A percentile compares a stretch with the other conserved stretches of the same genome.
These are phyloP conservation scores for Tenthredo notha DNA, from an alignment of 2,888 invertebrate species.

Conservation along the genomic window DNA sequence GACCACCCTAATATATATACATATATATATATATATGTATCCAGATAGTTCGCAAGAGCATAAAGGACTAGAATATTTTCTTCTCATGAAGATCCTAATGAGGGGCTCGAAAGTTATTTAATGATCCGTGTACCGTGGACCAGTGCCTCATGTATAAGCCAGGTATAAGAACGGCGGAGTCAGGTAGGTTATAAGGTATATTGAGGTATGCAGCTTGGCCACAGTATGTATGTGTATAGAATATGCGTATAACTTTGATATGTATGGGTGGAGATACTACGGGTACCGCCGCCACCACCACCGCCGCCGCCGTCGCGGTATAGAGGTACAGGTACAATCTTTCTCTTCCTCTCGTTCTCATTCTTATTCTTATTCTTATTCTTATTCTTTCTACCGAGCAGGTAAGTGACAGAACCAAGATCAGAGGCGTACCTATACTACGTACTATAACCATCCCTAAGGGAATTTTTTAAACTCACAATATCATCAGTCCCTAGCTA, in stretches of 20 bases:
- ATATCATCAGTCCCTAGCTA: neutral
- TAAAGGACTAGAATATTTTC: slow-evolving; percentile 60
- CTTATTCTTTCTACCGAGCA: slow-evolving; percentile 13
- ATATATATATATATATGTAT: neutral
- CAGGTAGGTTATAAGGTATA: slow-evolving; percentile 17
- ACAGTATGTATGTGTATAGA: neutral
- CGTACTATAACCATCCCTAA: neutral
- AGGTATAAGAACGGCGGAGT: slow-evolving; percentile 43
- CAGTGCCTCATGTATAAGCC: slow-evolving; percentile 43
- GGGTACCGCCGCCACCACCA: neutral
- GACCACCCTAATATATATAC: no score
- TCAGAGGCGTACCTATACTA: neutral
- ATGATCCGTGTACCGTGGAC: slow-evolving; percentile 66
- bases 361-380: slow-evolving; percentile 54
- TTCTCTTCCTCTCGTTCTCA: slow-evolving; percentile 47
- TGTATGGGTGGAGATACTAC: slow-evolving; percentile 9
- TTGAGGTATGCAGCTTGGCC: slow-evolving; percentile 32
- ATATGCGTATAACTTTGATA: slow-evolving; percentile 37
- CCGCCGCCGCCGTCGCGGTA: neutral
- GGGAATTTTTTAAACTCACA: slow-evolving; percentile 10
- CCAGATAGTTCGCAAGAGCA: neutral
- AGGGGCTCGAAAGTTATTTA: slow-evolving; percentile 74
- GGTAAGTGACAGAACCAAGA: slow-evolving; percentile 45
- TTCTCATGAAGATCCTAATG: slow-evolving; percentile 75
- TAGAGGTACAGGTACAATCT: slow-evolving; percentile 43